phyloP scores from a whole-genome alignment of 2,888 invertebrate species.

The Leptopilina syphax region DNA sequence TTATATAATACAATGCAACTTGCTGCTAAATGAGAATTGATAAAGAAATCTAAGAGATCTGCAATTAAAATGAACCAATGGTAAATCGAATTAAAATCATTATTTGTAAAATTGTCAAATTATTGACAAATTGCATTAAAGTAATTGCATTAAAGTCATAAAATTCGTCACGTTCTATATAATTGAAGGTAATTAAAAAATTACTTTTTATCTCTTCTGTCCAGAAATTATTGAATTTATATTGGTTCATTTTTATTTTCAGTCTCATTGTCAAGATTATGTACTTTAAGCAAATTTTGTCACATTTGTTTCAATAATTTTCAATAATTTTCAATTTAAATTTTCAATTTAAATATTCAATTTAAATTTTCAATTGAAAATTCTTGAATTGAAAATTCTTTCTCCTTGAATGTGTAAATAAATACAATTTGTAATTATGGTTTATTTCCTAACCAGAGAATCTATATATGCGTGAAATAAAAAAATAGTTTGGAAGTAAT shows the following conservation, averaged over 20 bases:
- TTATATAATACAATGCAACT: constrained; percentile 24
- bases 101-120: not conserved
- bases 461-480: not conserved
- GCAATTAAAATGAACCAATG: constrained; percentile 21
- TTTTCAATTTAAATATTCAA: no score
- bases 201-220: no score
- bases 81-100: not conserved
- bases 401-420: not conserved
- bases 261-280: constrained; percentile 1
- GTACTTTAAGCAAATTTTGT: not conserved
- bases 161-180: not conserved
- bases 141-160: not conserved
- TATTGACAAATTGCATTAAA: not conserved
- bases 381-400: no score
- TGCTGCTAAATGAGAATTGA: not conserved
- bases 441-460: not conserved
- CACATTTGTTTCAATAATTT: not conserved
- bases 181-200: not conserved
- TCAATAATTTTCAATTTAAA: no score
- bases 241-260: constrained; percentile 5
- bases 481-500: constrained; percentile 13
- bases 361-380: no score
- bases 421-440: not conserved
- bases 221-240: no score
- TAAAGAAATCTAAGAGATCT: not conserved